Evolutionary conservation across 2,797 vertebrate genomes (phyloP), one percentile per base, ranked within the genome.

Genomic region (Pempheris klunzingeri): DNA sequence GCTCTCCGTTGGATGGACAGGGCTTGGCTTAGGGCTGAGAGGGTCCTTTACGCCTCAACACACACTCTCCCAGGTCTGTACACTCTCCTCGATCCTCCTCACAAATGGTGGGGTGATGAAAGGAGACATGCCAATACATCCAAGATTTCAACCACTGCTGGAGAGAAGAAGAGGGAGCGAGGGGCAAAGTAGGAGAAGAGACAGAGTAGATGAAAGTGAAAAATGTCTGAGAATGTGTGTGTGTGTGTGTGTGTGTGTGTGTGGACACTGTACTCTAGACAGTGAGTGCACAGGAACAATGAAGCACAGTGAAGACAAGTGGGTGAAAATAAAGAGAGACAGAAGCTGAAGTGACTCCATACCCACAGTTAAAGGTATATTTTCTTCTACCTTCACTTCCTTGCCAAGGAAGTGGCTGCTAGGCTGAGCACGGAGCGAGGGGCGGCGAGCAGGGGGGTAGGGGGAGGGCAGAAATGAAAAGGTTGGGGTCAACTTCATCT

Each of bases 401-500:
- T 75, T 72, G 64, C 71, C 77, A 81, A 80, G 74, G 69, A 84
- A 91, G 83, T 64, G 71, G 54, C 76, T 75, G 81, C 74, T 67
- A 72, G 76, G 63, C 71, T 76, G 70, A 86, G 74, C 81, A 75
- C 39, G 7, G 71, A 80, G 77, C 3, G 34, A 62, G 44, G 22
- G 47, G 30, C 4, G 30, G 53, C 41, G 55, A 44, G 34, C 17
- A 4, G 55, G 15, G 46, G 28, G 41, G 44, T 17, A n/a, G 5
- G 38, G 1, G 74, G 62, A 80, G 80, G 78, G 68, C 87, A 90
- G 78, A 88, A 91, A 92, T 92, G 87, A 92, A 93, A 94, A 91
- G 91, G 93, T 90, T 82, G 84, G 88, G 94, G 94, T 95, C 94
- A 94, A 89, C 91, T 90, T 94, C 92, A 93, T 94, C 90, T 94